These are phyloP conservation scores for Sebastes goodei DNA, from an alignment of 2,797 vertebrate species.

Conservation along the genomic window DNA sequence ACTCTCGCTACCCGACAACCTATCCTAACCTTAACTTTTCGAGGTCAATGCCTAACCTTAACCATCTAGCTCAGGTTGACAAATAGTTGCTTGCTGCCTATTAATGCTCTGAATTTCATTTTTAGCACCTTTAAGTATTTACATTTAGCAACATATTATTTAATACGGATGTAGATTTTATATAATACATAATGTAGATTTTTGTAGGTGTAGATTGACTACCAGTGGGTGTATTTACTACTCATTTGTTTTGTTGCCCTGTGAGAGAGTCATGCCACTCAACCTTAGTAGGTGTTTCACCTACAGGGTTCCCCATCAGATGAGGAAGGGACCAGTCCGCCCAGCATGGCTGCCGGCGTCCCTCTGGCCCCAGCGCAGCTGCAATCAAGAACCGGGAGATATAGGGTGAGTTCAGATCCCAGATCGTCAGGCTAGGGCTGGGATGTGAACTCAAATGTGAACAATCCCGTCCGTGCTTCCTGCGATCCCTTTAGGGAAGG, in stretches of 20 bases:
- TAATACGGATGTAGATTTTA: background rate
- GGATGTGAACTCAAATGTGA: constrained; percentile 76
- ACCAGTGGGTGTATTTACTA: constrained; percentile 25
- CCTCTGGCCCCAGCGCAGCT: constrained; percentile 68
- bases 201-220: background rate
- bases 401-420: constrained; percentile 79
- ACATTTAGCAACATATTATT: background rate
- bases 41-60: too few species aligned
- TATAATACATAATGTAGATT: background rate
- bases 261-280: constrained; percentile 59
- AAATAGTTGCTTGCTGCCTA: background rate
- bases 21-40: too few species aligned
- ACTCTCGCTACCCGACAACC: too few species aligned
- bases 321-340: constrained; percentile 63
- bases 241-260: constrained; percentile 52
- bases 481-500: constrained; percentile 47
- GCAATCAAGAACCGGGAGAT: constrained; percentile 72
- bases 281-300: constrained; percentile 76
- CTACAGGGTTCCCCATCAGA: constrained; percentile 72
- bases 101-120: background rate
- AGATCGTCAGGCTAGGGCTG: constrained; percentile 70
- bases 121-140: background rate
- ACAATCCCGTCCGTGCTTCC: constrained; percentile 59
- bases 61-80: background rate
- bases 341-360: constrained; percentile 48